Evolutionary conservation across 2,113 vertebrate genomes (phyloP).

Genomic region (Urocynchramus pylzowi): DNA sequence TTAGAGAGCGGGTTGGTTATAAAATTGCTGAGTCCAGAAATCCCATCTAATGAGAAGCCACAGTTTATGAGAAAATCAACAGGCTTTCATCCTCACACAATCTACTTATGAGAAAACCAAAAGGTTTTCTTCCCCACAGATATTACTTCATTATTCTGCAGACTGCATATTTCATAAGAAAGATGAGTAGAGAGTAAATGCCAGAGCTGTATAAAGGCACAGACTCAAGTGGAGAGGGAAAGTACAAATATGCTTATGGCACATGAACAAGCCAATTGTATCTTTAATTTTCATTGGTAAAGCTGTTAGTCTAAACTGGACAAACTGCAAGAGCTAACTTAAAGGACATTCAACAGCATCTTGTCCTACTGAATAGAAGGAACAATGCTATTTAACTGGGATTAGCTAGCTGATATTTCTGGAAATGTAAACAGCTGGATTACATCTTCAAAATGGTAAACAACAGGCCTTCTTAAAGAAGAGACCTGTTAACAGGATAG

Average conservation of each 20-base stretch:
- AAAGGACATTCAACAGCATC: not conserved
- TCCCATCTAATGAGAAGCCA: not conserved
- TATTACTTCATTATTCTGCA: not conserved
- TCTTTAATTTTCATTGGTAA: not conserved
- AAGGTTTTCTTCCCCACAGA: not conserved
- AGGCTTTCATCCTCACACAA: not conserved
- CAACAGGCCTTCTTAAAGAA: not conserved
- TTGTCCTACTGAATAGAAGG: not conserved
- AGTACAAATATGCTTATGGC: not conserved
- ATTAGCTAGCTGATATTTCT: not conserved
- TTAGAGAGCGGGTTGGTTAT: not conserved
- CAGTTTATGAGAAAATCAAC: not conserved
- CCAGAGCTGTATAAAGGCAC: not conserved
- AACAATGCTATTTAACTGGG: not conserved
- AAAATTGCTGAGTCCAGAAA: not conserved
- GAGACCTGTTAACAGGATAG: not conserved
- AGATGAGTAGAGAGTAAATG: not conserved
- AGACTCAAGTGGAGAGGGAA: not conserved
- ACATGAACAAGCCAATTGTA: not conserved
- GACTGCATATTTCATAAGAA: not conserved
- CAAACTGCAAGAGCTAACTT: not conserved
- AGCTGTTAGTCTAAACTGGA: not conserved
- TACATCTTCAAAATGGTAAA: not conserved
- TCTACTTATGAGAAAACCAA: not conserved
- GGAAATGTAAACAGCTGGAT: not conserved